Evolutionary conservation across 2,888 invertebrate species (phyloP), one percentile per base, ranked within the genome.

Genomic region (Corbicula japonica): DNA sequence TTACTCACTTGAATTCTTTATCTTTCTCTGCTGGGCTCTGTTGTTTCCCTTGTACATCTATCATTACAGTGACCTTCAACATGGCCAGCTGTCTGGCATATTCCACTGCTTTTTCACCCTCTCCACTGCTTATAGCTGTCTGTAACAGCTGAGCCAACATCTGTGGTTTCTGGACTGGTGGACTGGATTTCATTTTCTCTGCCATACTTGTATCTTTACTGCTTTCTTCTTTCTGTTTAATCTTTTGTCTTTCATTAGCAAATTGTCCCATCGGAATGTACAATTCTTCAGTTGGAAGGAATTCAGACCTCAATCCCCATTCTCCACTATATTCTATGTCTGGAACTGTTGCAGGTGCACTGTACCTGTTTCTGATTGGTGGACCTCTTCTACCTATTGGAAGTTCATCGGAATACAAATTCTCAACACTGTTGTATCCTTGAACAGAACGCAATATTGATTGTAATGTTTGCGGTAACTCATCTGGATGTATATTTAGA

Each of bases 121-220:
- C 86, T 5, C 83, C 82, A 10, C 76, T 68, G 41, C 83, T 80
- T 10, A 90, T 87, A 32, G 89, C 89, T 21, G 84, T 74, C 56
- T 85, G 80, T 48, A 90, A 73, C 8, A 82, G 60, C 41, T 84
- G 60, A 3, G 65, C 66, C 23, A 79, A 50, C 23, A 81, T 76
- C 52, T 84, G 69, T 12, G 35, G 61, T 26, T 70, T 52, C 44
- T 75, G 52, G 28, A 66, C 8, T 12, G 10, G 15, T 12, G 41
- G 41, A 38, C 41, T 38, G 41, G 41, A 12, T 38, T 38, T 18
- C 41, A 38, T 38, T 38, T 38, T 38, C 41, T 38, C 41, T 38
- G 10, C 32, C 26, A 5, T 30, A 3, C n/a, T 54, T 32, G 28
- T 23, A 1, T 30, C 32, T 52, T 6, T 30, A 3, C n/a, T 54